A percentile compares a stretch with the other conserved stretches of the same genome.
These are phyloP conservation scores for Prunella strophiata DNA, from an alignment of 2,797 vertebrate genomes.

Conservation along the genomic window DNA sequence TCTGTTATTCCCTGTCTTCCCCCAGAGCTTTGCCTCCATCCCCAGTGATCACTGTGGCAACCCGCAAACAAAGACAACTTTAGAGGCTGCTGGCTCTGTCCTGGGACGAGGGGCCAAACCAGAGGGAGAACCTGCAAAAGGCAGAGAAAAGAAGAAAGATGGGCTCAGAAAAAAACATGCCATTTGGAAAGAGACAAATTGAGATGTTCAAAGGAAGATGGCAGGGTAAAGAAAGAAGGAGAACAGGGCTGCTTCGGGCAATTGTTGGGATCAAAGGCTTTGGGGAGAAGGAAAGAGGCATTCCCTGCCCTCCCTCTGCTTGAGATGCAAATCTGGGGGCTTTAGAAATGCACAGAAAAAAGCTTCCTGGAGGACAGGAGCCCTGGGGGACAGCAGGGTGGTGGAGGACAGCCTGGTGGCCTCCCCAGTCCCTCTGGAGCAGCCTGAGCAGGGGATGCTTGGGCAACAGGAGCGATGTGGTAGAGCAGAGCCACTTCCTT, in stretches of 20 bases:
- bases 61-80: constrained; percentile 13
- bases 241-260: not conserved
- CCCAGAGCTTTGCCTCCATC: not conserved
- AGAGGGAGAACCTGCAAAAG: constrained; percentile 14
- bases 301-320: constrained; percentile 48
- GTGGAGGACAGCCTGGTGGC: not conserved
- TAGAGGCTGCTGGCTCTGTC: constrained; percentile 22
- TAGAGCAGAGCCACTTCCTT: not conserved
- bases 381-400: not conserved
- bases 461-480: not conserved
- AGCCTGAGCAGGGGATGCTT: not conserved
- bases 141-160: constrained; percentile 51
- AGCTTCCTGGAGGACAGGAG: not conserved
- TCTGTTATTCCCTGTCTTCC: not conserved
- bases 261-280: constrained; percentile 56
- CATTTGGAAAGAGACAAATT: constrained; percentile 52
- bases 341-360: constrained; percentile 50
- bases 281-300: constrained; percentile 33
- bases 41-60: constrained; percentile 42
- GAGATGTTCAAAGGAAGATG: constrained; percentile 68
- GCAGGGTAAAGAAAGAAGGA: constrained; percentile 24
- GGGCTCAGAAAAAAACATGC: constrained; percentile 4
- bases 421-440: not conserved
- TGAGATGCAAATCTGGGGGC: constrained; percentile 57
- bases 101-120: not conserved